phyloP scores from a whole-genome alignment of 2,888 invertebrate species.

The Lamproptera curius region DNA sequence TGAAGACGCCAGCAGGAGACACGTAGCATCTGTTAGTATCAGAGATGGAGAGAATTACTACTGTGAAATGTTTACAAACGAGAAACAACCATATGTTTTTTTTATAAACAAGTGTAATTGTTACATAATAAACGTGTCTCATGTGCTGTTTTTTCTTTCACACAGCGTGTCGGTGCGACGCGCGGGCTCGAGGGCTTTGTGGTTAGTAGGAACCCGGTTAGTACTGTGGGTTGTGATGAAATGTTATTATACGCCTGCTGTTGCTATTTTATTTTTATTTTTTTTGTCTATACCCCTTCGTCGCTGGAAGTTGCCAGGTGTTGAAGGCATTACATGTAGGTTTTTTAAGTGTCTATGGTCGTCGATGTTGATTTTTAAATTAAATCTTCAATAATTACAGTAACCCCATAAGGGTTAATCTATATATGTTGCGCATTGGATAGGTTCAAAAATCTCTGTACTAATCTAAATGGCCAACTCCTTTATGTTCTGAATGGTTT shows the following conservation, averaged over 20 bases:
- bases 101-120: slow-evolving; percentile 21
- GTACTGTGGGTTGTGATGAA: slow-evolving; percentile 32
- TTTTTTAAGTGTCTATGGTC: too few species aligned
- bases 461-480: too few species aligned
- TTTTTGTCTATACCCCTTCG: too few species aligned
- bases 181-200: slow-evolving; percentile 7
- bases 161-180: slow-evolving; percentile 35
- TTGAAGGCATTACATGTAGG: too few species aligned
- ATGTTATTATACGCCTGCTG: slow-evolving; percentile 24
- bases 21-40: slow-evolving; percentile 61
- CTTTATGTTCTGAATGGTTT: too few species aligned
- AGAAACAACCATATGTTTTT: slow-evolving; percentile 10
- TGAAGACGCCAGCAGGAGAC: slow-evolving; percentile 47
- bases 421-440: too few species aligned
- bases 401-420: too few species aligned
- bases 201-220: slow-evolving; percentile 42
- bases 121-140: slow-evolving; percentile 33
- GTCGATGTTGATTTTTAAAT: too few species aligned
- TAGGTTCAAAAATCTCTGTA: too few species aligned
- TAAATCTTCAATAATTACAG: too few species aligned
- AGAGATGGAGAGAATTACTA: slow-evolving; percentile 15
- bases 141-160: slow-evolving; percentile 43
- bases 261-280: slow-evolving; percentile 19
- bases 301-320: too few species aligned
- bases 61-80: not conserved